phyloP scores from a whole-genome alignment of 1,140 invertebrate genomes.

The Papilio helenus region DNA sequence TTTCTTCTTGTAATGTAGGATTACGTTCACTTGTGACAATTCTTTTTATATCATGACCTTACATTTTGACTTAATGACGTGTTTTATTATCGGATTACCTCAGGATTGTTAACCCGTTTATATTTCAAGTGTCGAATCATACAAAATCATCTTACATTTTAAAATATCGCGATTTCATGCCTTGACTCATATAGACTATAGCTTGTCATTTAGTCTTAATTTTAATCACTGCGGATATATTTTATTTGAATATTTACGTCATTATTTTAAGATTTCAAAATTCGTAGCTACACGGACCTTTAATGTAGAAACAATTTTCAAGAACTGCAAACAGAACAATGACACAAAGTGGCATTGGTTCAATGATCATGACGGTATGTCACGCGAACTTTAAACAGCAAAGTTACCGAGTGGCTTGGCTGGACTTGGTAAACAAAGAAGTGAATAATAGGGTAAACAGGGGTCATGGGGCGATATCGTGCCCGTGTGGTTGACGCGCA shows the following conservation, averaged over 20 bases:
- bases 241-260: not conserved
- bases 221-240: not conserved
- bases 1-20: slow-evolving; percentile 49
- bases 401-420: slow-evolving; percentile 53
- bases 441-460: slow-evolving; percentile 74
- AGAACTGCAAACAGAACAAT: not conserved
- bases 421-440: slow-evolving; percentile 64
- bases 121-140: not conserved
- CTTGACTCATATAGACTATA: not conserved
- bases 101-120: not conserved
- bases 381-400: slow-evolving; percentile 64
- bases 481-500: slow-evolving; percentile 57
- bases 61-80: not conserved
- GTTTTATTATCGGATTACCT: slow-evolving; percentile 16
- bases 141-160: not conserved
- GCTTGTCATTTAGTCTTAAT: not conserved
- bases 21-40: slow-evolving; percentile 32
- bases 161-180: not conserved
- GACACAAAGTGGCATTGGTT: slow-evolving; percentile 38
- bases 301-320: not conserved
- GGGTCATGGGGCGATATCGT: slow-evolving; percentile 58
- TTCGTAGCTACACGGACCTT: not conserved
- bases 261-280: not conserved
- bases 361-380: slow-evolving; percentile 63
- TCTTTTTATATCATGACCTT: slow-evolving; percentile 4